A percentile compares a stretch with the other conserved stretches of the same genome.
Evolutionary conservation across 2,113 vertebrate species (phyloP).

Genomic region (Polypterus bichir): DNA sequence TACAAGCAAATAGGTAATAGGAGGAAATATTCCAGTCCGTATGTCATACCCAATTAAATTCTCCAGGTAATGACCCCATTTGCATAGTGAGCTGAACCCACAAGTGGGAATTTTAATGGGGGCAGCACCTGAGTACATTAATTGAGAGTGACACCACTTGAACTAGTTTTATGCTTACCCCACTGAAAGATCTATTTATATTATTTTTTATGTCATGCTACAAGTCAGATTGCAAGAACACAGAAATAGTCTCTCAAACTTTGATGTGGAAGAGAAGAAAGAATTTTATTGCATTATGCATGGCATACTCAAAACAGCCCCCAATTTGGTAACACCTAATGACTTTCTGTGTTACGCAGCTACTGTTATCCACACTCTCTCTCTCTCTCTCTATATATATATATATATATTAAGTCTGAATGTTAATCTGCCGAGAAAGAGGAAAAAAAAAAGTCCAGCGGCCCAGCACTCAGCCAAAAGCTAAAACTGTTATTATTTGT

Average conservation of each 20-base stretch:
- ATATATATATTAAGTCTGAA: conserved; percentile 1
- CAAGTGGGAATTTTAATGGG: conserved; percentile 83
- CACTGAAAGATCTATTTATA: conserved; percentile 75
- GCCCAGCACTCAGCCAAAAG: too few relatives aligned
- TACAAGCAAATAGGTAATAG: conserved; percentile 72
- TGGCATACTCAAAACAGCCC: conserved; percentile 20
- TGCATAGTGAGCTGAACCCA: conserved; percentile 77
- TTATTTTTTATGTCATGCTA: conserved; percentile 81
- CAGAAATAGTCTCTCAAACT: conserved; percentile 80
- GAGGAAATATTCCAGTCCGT: conserved; percentile 60
- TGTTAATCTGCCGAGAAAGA: neutral
- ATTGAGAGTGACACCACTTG: conserved; percentile 88
- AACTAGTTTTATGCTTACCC: conserved; percentile 74
- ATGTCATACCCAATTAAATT: conserved; percentile 89
- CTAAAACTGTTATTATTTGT: too few relatives aligned
- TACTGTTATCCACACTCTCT: neutral
- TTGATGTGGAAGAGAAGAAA: conserved; percentile 60
- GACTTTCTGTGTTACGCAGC: neutral
- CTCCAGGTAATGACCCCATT: conserved; percentile 86
- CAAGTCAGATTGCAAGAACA: conserved; percentile 78
- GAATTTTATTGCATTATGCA: conserved; percentile 52
- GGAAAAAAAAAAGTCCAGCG: too few relatives aligned
- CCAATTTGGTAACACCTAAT: conserved; percentile 1
- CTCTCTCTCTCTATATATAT: too few relatives aligned
- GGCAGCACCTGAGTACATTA: conserved; percentile 77